Base-by-base conservation (phyloP, 2,797 vertebrate species). In the Poeciliopsis turneri region DNA sequence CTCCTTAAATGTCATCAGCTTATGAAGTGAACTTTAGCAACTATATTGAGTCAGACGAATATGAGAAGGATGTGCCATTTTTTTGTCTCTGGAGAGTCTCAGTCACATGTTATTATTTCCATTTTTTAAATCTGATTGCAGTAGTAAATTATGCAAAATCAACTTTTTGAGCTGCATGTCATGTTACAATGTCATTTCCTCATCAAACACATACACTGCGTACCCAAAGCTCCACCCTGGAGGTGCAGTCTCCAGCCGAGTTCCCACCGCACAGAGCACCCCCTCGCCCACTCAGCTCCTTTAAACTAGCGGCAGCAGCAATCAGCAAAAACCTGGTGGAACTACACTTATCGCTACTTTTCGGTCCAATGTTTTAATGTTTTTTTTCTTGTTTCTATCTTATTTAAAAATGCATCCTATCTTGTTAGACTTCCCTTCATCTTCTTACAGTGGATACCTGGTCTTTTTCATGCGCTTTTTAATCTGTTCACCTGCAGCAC, bases 1-100 rank as follows among this genome's bases (percentile, higher is more conserved):
- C 11, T 51, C 23, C 28, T 77, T 77, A 69, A 30, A 71, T 71
- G n/a, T 45, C 53, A 53, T n/a, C 72, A 8, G 23, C 47, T 53
- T 73, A 39, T 53, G 55, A 15, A 41, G 33, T 46, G 1, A 6
- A 71, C 68, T 71, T 71, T 46, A 46, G 25, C 3, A 45, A 46
- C 66, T 43, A 25, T 43, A 69, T 28, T 45, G 41, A 71, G 12
- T 45, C 25, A 68, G 36, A 41, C 12, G 36, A 41, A 41, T 11
- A 28, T 46, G 41, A 46, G 25, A 28, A 9, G 12, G 15, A 28
- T 25, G 23, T 70, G 43, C 6, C 25, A 46, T 28, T 28, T 71
- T 70, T 45, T 46, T 4, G 16, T 71, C 43, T 71, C 13, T 28
- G n/a, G 9, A 46, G 23, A 69, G 12, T 13, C 47, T 12, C 68